Percentiles rank a stretch among this genome's conserved stretches.
These are phyloP conservation scores for Drosophila mojavensis DNA, from an alignment of 1,140 invertebrate species.

Conservation along the genomic window DNA sequence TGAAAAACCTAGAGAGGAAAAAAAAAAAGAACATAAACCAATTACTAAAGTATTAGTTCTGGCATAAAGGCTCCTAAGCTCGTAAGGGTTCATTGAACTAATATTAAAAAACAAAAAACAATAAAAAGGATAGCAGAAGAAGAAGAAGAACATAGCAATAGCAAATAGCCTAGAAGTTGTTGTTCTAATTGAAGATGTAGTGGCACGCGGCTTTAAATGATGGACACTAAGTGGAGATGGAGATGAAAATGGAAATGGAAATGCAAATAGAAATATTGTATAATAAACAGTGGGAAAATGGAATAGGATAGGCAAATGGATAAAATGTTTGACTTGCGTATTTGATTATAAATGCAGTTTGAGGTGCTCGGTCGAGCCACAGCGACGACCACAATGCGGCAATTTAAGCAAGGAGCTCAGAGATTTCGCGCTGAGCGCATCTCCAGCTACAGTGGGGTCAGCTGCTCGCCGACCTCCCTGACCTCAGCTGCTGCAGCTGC, in stretches of 20 bases:
- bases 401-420: constrained; percentile 13
- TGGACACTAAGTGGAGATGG: constrained; percentile 21
- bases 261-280: constrained; percentile 39
- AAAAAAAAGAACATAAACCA: too few relatives aligned
- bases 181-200: constrained; percentile 21
- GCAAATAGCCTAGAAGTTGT: constrained; percentile 1
- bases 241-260: constrained; percentile 14
- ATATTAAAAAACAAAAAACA: too few relatives aligned
- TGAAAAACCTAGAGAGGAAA: too few relatives aligned
- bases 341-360: constrained; percentile 68
- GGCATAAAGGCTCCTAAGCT: too few relatives aligned
- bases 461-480: neutral
- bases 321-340: constrained; percentile 61
- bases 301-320: constrained; percentile 6
- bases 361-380: constrained; percentile 26
- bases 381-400: constrained; percentile 18
- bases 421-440: neutral
- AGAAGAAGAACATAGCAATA: neutral
- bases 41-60: too few relatives aligned
- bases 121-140: too few relatives aligned
- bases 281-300: constrained; percentile 41
- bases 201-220: constrained; percentile 27
- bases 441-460: neutral
- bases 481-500: neutral
- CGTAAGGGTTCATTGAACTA: too few relatives aligned